Evolutionary conservation across 2,888 invertebrate species (phyloP), one percentile per base, ranked within the genome.

Genomic region (Eumerus sabulonum): DNA sequence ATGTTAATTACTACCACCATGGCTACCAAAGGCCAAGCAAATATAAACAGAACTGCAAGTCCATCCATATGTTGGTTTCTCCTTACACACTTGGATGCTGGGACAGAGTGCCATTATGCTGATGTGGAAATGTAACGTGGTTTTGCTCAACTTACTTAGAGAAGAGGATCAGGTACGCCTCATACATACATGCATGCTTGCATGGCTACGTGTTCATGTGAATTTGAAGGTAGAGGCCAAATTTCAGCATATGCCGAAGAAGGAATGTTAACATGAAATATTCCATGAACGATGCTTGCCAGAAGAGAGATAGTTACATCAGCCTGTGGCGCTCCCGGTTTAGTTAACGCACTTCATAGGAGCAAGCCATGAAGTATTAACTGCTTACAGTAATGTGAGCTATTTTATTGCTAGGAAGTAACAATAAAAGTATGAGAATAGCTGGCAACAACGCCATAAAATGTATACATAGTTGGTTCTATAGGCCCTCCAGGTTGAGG

Each of bases 31-130:
- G 19, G 27, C 18, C 48, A 17, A 45, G 45, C 45, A 17, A 17
- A 45, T 45, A 16, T 45, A 9, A 17, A 45, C 14, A 12, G 0
- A 48, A 13, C n/a, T n/a, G n/a, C 1, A 9, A 19, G 0, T 9
- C 16, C 17, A 47, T 9, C 11, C 19, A 48, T n/a, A 19, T 47
- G 47, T 47, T 47, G n/a, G n/a, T n/a, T n/a, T n/a, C n/a, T n/a
- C n/a, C n/a, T n/a, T n/a, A n/a, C n/a, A n/a, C n/a, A n/a, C n/a
- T n/a, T n/a, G 18, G 48, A 18, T 17, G 13, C 48, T 18, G 18
- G 35, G 35, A n/a, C 36, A 36, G 18, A 45, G 17, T 42, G 42
- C 60, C 67, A 73, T 73, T 73, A 73, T 44, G 67, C 54, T 16
- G 42, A 48, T 27, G 19, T 18, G n/a, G n/a, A 19, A 19, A 44